phyloP scores from a whole-genome alignment of 2,113 vertebrate species.

The Micronycteris hirsuta region DNA sequence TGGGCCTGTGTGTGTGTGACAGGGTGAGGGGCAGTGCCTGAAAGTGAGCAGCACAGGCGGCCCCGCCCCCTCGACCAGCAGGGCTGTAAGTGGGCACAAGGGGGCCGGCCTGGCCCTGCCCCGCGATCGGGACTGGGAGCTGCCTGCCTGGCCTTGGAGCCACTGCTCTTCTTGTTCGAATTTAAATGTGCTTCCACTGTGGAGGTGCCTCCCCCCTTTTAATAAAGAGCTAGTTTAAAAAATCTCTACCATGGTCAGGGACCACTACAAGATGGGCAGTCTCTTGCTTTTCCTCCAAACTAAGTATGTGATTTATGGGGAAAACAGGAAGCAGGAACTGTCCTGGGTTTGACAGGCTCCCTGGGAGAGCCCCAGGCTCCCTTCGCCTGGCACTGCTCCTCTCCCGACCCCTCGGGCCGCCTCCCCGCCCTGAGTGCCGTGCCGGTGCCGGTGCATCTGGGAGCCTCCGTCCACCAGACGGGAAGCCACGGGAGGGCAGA shows the following conservation, averaged over 20 bases:
- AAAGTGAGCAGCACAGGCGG: accelerated
- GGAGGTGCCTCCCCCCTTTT: neutral
- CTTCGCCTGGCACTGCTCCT: neutral
- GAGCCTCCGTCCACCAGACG: accelerated
- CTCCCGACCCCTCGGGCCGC: too few species aligned
- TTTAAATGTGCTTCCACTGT: neutral
- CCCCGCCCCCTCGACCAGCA: neutral
- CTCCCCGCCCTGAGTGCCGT: too few species aligned
- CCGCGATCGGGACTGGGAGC: accelerated
- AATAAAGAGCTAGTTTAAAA: neutral
- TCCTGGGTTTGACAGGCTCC: neutral
- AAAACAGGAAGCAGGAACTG: neutral
- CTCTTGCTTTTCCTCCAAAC: neutral
- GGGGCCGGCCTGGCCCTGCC: neutral
- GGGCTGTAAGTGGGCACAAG: neutral
- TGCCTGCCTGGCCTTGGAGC: neutral
- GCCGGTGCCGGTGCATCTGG: neutral
- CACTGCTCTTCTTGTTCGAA: too few species aligned
- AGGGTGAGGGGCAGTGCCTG: accelerated
- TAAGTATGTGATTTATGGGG: neutral
- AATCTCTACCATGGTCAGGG: neutral
- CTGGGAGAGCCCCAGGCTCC: neutral
- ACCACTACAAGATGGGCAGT: neutral
- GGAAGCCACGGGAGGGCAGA: neutral
- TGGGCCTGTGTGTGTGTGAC: accelerated